Percentiles rank a stretch among this genome's conserved stretches.
These are phyloP conservation scores for Megalops atlanticus DNA, from an alignment of 2,113 vertebrate genomes.

Conservation along the genomic window DNA sequence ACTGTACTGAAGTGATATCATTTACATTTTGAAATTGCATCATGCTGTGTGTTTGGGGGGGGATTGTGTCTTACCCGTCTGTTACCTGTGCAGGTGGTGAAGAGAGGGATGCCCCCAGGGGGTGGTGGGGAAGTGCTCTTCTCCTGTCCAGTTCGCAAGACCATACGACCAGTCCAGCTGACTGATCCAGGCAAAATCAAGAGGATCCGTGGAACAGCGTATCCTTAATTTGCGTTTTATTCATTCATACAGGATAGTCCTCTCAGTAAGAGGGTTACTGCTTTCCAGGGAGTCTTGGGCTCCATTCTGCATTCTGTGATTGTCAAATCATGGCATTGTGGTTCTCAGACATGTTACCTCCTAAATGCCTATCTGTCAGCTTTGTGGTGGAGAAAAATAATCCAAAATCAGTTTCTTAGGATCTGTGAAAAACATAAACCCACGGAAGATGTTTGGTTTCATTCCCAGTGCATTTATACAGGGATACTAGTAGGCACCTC, in stretches of 20 bases:
- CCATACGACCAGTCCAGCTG: conserved; percentile 82
- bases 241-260: not conserved
- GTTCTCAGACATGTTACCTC: not conserved
- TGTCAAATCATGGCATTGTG: too few relatives aligned
- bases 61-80: not conserved
- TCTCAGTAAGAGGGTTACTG: too few relatives aligned
- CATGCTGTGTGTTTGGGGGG: not conserved
- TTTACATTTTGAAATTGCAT: too few relatives aligned
- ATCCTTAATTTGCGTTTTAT: conserved; percentile 78
- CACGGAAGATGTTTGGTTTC: not conserved
- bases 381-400: not conserved
- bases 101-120: conserved; percentile 91
- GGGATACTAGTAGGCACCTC: too few relatives aligned
- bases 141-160: conserved; percentile 81
- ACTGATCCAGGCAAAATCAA: conserved; percentile 94
- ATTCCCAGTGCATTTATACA: too few relatives aligned
- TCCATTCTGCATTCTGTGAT: too few relatives aligned
- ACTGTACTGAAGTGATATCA: not conserved
- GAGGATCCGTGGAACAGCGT: conserved; percentile 93
- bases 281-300: too few relatives aligned
- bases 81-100: conserved; percentile 73
- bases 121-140: conserved; percentile 92
- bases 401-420: not conserved
- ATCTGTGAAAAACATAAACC: not conserved
- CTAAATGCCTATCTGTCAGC: not conserved